Percentiles rank a stretch among this genome's conserved stretches.
These are phyloP conservation scores for Tachuris rubrigastra DNA, from an alignment of 2,113 vertebrate genomes.

Conservation along the genomic window DNA sequence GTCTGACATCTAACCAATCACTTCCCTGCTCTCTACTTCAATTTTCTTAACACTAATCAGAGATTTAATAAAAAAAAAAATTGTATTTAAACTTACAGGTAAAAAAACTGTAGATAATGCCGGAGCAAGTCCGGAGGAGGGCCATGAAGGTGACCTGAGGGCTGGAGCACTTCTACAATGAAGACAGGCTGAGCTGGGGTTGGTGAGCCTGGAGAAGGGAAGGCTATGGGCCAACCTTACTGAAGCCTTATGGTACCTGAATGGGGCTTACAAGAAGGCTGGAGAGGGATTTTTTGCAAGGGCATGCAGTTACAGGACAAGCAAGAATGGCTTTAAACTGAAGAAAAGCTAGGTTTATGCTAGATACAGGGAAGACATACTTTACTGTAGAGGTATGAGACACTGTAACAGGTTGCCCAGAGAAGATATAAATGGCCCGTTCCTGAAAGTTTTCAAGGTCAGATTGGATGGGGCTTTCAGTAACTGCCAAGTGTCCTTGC, in stretches of 20 bases:
- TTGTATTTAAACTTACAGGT: not conserved
- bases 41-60: not conserved
- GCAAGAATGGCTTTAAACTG: not conserved
- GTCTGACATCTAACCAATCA: not conserved
- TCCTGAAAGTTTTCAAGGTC: not conserved
- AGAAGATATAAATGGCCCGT: not conserved
- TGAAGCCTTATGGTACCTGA: not conserved
- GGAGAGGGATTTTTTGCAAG: not conserved
- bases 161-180: not conserved
- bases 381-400: not conserved
- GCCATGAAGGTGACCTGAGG: not conserved
- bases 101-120: not conserved
- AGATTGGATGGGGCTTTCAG: not conserved
- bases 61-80: not conserved
- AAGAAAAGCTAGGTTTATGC: not conserved
- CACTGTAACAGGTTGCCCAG: not conserved
- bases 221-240: not conserved
- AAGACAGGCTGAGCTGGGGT: not conserved
- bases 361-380: not conserved
- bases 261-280: not conserved
- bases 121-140: rapidly evolving
- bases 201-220: not conserved
- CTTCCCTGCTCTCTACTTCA: not conserved
- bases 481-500: not conserved
- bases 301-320: not conserved